These are phyloP conservation scores for Pyralis farinalis DNA, from an alignment of 2,888 invertebrate species.

Conservation along the genomic window DNA sequence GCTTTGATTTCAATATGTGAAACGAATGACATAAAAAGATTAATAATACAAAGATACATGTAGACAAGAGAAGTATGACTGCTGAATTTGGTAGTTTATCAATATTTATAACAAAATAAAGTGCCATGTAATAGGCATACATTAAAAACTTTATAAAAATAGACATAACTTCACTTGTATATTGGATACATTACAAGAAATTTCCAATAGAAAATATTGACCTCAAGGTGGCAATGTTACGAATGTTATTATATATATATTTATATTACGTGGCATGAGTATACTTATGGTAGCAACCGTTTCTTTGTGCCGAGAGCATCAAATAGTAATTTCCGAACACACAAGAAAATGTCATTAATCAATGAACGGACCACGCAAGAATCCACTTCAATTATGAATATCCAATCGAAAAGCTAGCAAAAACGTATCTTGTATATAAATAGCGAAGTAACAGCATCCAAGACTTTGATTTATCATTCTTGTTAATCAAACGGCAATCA, in stretches of 20 bases:
- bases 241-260: neutral
- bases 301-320: constrained; percentile 22
- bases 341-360: constrained; percentile 52
- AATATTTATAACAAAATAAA: too few species aligned
- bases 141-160: too few species aligned
- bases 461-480: constrained; percentile 53
- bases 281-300: constrained; percentile 24
- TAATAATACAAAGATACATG: too few species aligned
- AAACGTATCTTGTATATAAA: constrained; percentile 34
- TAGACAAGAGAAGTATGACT: too few species aligned
- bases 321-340: constrained; percentile 22
- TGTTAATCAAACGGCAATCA: constrained; percentile 56
- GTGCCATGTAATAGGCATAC: too few species aligned
- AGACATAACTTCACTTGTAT: too few species aligned
- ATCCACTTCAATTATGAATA: constrained; percentile 33
- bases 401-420: constrained; percentile 42
- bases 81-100: too few species aligned
- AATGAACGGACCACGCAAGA: constrained; percentile 33
- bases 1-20: too few species aligned
- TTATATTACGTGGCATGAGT: constrained; percentile 1
- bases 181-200: too few species aligned
- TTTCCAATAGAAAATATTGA: neutral
- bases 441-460: constrained; percentile 25
- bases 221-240: neutral
- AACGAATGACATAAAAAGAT: too few species aligned